Conservation (phyloP, 2,797 vertebrate genomes). For the Amazona finschi region DNA sequence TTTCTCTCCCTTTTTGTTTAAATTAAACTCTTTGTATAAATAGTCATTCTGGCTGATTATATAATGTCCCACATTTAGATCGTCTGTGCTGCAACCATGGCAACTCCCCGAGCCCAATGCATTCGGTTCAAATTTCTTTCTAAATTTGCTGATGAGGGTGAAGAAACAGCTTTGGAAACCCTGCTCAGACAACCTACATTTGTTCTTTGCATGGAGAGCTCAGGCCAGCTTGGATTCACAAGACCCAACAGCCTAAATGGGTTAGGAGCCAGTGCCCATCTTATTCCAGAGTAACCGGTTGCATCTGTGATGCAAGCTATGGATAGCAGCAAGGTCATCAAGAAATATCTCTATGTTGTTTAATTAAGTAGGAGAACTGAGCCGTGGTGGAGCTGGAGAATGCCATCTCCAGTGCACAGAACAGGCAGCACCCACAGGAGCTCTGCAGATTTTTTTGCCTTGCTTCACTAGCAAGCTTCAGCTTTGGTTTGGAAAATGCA, state of each 20-base stretch:
- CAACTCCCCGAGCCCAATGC: conserved; percentile 66
- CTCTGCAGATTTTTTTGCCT: neutral
- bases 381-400: neutral
- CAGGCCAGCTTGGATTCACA: neutral
- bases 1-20: conserved; percentile 53
- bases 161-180: conserved; percentile 68
- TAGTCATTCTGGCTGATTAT: conserved; percentile 73
- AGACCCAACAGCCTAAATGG: neutral
- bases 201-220: conserved; percentile 23
- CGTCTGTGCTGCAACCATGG: conserved; percentile 76
- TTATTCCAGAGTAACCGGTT: neutral
- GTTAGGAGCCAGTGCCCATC: neutral
- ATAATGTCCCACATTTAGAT: conserved; percentile 80
- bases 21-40: conserved; percentile 69
- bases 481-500: neutral
- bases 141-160: conserved; percentile 75
- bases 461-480: neutral
- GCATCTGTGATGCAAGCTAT: neutral
- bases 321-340: neutral
- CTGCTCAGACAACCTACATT: conserved; percentile 61
- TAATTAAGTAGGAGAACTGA: neutral
- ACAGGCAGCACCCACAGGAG: neutral
- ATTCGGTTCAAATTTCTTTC: conserved; percentile 72
- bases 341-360: neutral
- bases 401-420: neutral